Percentiles rank a stretch among this genome's conserved stretches.
These are phyloP conservation scores for Columba livia DNA, from an alignment of 2,113 vertebrate genomes.

Conservation along the genomic window DNA sequence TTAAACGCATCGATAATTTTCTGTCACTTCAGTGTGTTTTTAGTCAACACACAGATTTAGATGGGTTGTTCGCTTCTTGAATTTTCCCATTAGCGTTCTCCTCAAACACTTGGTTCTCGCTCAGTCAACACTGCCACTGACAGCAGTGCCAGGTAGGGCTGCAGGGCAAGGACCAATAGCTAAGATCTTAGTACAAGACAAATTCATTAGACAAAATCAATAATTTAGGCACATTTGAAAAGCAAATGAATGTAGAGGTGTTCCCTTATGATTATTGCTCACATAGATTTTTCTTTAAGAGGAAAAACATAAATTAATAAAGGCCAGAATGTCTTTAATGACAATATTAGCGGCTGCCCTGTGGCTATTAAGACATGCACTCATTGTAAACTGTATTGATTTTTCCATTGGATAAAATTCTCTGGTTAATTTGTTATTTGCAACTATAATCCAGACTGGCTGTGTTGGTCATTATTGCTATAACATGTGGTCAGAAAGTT, in stretches of 20 bases:
- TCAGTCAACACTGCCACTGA: neutral
- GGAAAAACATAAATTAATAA: constrained; percentile 70
- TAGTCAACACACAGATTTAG: neutral
- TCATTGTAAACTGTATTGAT: constrained; percentile 59
- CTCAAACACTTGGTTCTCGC: neutral
- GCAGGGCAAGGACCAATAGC: constrained; percentile 30
- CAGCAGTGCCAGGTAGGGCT: constrained; percentile 25
- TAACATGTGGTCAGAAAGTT: neutral
- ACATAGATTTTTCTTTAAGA: constrained; percentile 71
- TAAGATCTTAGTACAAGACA: constrained; percentile 52
- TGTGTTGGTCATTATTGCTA: neutral
- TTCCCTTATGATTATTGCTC: constrained; percentile 59
- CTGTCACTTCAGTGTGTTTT: neutral
- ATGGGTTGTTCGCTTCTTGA: neutral
- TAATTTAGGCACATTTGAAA: constrained; percentile 71
- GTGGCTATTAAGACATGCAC: constrained; percentile 64
- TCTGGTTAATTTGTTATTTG: constrained; percentile 69
- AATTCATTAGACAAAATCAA: constrained; percentile 74
- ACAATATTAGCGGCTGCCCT: constrained; percentile 42
- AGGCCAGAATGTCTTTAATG: constrained; percentile 58
- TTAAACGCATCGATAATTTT: neutral
- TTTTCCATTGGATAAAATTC: constrained; percentile 45
- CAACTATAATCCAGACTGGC: neutral
- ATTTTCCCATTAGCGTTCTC: neutral
- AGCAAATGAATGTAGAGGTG: constrained; percentile 55